Conservation (phyloP, 2,113 vertebrate genomes). For the Mustela lutreola region DNA sequence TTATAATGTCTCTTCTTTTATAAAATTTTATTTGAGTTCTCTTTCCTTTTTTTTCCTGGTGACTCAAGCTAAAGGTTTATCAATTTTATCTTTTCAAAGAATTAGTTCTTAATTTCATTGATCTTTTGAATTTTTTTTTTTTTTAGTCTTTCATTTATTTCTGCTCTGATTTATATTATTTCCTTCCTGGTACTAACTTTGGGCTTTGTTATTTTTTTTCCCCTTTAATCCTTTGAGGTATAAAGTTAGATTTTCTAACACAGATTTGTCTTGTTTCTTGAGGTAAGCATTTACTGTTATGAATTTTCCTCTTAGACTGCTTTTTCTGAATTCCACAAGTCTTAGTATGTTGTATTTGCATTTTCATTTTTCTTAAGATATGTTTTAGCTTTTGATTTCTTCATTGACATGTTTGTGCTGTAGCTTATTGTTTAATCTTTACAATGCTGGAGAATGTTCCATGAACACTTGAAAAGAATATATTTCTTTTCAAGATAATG, state of each 20-base stretch:
- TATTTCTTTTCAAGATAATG: background rate
- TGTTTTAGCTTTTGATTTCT: background rate
- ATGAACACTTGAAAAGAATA: background rate
- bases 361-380: background rate
- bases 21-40: background rate
- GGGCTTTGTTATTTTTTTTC: background rate
- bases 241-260: background rate
- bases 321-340: background rate
- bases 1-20: background rate
- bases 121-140: background rate
- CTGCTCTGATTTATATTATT: background rate
- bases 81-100: background rate
- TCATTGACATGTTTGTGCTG: background rate
- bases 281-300: background rate
- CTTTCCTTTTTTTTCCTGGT: background rate
- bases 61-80: background rate
- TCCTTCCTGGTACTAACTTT: background rate
- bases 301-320: background rate
- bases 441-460: background rate
- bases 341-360: background rate
- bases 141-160: background rate
- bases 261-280: background rate
- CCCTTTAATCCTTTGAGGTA: background rate
- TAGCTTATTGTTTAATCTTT: background rate
- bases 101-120: background rate